Evolutionary conservation across 2,888 invertebrate species (phyloP).

Genomic region (Eupithecia subumbrata): DNA sequence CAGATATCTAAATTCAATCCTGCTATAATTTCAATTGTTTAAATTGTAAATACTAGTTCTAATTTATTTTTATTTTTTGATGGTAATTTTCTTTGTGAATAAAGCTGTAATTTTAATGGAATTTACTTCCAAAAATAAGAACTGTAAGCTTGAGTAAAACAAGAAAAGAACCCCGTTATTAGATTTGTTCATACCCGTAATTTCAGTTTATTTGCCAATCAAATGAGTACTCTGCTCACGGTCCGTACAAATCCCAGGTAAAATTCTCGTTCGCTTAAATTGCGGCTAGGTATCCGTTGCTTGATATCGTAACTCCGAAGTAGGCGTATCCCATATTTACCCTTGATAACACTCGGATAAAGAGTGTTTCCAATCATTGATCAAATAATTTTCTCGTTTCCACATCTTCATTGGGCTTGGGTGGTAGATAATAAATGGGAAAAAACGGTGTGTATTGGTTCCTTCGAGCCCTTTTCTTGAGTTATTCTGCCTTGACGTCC

Average conservation of each 20-base stretch:
- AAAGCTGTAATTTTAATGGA: not conserved
- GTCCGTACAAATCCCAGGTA: slow-evolving; percentile 28
- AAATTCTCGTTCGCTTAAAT: slow-evolving; percentile 25
- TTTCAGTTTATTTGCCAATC: slow-evolving; percentile 22
- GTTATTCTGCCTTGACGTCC: slow-evolving; percentile 46
- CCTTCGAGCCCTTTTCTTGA: slow-evolving; percentile 56
- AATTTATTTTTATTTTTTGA: too few species aligned
- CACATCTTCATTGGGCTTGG: slow-evolving; percentile 51
- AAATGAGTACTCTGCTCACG: slow-evolving; percentile 11
- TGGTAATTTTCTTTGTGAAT: too few species aligned
- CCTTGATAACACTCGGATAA: slow-evolving; percentile 41
- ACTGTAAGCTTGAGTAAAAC: not conserved
- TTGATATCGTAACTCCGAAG: slow-evolving; percentile 34
- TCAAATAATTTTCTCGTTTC: slow-evolving; percentile 60
- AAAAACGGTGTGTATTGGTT: slow-evolving; percentile 62
- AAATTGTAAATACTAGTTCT: too few species aligned
- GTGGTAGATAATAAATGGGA: slow-evolving; percentile 60
- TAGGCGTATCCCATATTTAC: slow-evolving; percentile 33
- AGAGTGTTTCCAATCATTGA: slow-evolving; percentile 56
- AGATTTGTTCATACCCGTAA: not conserved
- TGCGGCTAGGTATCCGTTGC: slow-evolving; percentile 25
- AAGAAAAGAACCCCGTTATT: slow-evolving; percentile 1
- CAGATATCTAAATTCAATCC: not conserved
- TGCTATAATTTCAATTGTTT: not conserved
- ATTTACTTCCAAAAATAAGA: not conserved